Evolutionary conservation across 2,797 vertebrate genomes (phyloP), one percentile per base, ranked within the genome.

Genomic region (Fundulus diaphanus): DNA sequence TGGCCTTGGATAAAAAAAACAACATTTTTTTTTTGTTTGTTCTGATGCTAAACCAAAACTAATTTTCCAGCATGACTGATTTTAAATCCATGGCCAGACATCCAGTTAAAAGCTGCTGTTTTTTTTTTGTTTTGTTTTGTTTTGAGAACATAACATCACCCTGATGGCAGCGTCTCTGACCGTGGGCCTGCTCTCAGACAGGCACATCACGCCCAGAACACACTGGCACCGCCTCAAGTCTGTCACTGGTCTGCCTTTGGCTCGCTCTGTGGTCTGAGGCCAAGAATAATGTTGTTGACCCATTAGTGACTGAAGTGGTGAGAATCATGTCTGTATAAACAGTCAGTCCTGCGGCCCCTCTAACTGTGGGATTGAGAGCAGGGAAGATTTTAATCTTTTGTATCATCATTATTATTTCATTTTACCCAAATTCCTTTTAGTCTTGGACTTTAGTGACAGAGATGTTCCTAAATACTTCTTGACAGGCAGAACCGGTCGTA

Each of bases 251-350:
- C 83, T 29, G 83, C 81, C 84, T 84, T 72, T 71, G 83, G 65
- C 83, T 83, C 70, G 16, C 81, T 68, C 75, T 68, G 80, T 56
- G 72, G 77, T 84, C 79, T 61, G 70, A 22, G 77, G 89, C 90
- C 91, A 92, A 92, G 83, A 89, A 85, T 87, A 92, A 91, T 90
- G 82, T 77, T 84, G 83, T 87, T 90, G 84, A 87, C 92, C 89
- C 81, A 52, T 74, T 59, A 70, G 80, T 63, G 54, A 76, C 83
- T 86, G 56, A 80, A 82, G 85, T 80, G 77, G 79, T 75, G 74
- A 13, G 59, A 73, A 78, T 88, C 82, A 68, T 66, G 87, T 89
- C 92, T 88, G 85, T 81, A 44, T 80, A 88, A 86, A 87, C 77
- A 61, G 71, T 79, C 44, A 80, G 69, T 74, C 73, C 74, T 46